phyloP scores from a whole-genome alignment of 1,140 invertebrate species.

The Drosophila nannoptera region DNA sequence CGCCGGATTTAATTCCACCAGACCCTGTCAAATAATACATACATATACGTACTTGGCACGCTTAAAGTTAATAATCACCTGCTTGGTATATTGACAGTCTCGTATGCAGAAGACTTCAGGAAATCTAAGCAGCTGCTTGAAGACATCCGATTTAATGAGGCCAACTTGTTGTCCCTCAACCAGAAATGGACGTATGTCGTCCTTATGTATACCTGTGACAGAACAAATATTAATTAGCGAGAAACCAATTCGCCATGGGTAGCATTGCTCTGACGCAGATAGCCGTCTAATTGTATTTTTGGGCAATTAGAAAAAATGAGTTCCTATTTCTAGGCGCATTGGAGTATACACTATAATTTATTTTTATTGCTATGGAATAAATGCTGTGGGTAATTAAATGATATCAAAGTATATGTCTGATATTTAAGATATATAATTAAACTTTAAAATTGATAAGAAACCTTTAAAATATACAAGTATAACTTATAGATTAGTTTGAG shows the following conservation, averaged over 20 bases:
- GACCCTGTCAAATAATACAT: constrained; percentile 46
- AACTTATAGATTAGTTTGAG: not conserved
- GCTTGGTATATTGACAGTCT: constrained; percentile 72
- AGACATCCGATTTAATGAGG: constrained; percentile 89
- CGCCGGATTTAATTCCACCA: constrained; percentile 89
- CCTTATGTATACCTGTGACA: constrained; percentile 84
- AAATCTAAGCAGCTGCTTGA: constrained; percentile 88
- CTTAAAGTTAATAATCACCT: constrained; percentile 48
- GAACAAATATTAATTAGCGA: constrained; percentile 34
- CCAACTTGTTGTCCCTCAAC: constrained; percentile 93
- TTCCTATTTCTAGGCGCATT: not conserved
- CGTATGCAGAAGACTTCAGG: constrained; percentile 85
- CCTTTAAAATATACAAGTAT: not conserved
- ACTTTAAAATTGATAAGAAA: no score
- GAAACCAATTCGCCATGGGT: constrained; percentile 13
- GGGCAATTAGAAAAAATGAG: not conserved
- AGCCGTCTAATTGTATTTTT: constrained; percentile 5
- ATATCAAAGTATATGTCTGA: not conserved
- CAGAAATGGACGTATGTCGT: constrained; percentile 90
- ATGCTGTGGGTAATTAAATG: not conserved
- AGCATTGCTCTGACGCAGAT: not conserved
- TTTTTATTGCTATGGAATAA: not conserved
- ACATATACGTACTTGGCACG: not conserved
- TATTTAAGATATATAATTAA: not conserved
- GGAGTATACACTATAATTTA: not conserved